Evolutionary conservation across 30 jellyfish, hydroid and myxozoan genomes (phyloP).

Genomic region (Aurelia aurita complex sp. Pacific): DNA sequence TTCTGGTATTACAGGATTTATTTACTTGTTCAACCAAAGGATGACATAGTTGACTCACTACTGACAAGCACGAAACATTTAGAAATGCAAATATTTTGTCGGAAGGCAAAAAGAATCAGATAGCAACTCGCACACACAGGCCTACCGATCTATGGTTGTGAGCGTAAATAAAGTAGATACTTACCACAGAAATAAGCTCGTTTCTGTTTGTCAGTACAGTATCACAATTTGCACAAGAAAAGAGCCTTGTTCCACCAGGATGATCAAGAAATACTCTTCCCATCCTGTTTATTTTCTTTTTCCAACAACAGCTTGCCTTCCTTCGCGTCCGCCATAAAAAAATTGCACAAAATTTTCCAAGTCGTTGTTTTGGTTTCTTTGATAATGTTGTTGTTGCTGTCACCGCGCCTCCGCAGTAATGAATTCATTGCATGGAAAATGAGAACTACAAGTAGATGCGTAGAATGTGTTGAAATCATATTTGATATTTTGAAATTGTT

Average conservation of each 20-base stretch:
- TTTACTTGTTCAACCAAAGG: too few species aligned
- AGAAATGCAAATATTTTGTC: too few species aligned
- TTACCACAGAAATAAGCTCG: slow-evolving; percentile 88
- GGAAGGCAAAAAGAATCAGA: too few species aligned
- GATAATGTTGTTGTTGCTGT: slow-evolving; percentile 29
- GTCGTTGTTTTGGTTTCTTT: not conserved
- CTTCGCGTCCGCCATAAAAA: slow-evolving; percentile 27
- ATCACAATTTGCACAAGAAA: slow-evolving; percentile 94
- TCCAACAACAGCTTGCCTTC: not conserved
- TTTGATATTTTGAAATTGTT: too few species aligned
- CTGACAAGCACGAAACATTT: too few species aligned
- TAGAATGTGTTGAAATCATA: too few species aligned
- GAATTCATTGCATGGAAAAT: too few species aligned
- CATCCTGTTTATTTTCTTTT: slow-evolving; percentile 31
- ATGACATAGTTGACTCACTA: too few species aligned
- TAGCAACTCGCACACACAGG: not conserved
- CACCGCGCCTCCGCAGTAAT: too few species aligned
- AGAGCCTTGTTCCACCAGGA: slow-evolving; percentile 93
- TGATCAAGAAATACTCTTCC: slow-evolving; percentile 90
- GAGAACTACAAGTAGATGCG: too few species aligned
- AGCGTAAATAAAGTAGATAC: not conserved
- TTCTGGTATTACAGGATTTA: too few species aligned
- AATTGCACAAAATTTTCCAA: not conserved
- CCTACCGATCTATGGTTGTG: not conserved
- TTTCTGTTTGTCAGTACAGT: slow-evolving; percentile 87